Percentiles rank a stretch among this genome's conserved stretches.
These are phyloP conservation scores for Propithecus perrieri DNA, from an alignment of 2,797 vertebrate genomes.

Conservation along the genomic window DNA sequence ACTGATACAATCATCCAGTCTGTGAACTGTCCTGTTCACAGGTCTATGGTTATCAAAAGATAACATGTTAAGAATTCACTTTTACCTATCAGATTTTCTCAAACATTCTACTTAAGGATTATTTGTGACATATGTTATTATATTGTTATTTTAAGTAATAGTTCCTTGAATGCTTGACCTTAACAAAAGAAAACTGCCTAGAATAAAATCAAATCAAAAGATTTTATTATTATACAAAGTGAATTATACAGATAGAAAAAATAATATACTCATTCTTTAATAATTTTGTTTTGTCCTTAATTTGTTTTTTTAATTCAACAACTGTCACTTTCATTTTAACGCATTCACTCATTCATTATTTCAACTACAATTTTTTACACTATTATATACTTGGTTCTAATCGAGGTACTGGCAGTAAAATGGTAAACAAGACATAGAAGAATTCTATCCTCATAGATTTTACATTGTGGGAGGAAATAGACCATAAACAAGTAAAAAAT, in stretches of 20 bases:
- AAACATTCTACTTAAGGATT: slow-evolving; percentile 21
- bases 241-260: not conserved
- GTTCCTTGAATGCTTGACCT: not conserved
- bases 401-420: not conserved
- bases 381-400: not conserved
- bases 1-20: not conserved
- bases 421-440: not conserved
- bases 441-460: not conserved
- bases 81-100: not conserved
- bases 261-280: not conserved
- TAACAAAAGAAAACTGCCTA: not conserved
- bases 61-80: not conserved
- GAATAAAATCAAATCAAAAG: not conserved
- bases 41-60: not conserved
- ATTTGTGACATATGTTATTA: slow-evolving; percentile 11
- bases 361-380: not conserved
- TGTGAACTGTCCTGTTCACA: not conserved
- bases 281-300: not conserved
- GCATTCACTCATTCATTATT: not conserved
- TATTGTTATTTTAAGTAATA: slow-evolving; percentile 16
- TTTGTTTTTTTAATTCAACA: not conserved
- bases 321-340: not conserved
- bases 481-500: not conserved
- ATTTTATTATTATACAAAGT: not conserved
- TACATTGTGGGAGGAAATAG: not conserved